These are phyloP conservation scores for Neosalanx taihuensis DNA, from an alignment of 2,797 vertebrate species.

Conservation along the genomic window DNA sequence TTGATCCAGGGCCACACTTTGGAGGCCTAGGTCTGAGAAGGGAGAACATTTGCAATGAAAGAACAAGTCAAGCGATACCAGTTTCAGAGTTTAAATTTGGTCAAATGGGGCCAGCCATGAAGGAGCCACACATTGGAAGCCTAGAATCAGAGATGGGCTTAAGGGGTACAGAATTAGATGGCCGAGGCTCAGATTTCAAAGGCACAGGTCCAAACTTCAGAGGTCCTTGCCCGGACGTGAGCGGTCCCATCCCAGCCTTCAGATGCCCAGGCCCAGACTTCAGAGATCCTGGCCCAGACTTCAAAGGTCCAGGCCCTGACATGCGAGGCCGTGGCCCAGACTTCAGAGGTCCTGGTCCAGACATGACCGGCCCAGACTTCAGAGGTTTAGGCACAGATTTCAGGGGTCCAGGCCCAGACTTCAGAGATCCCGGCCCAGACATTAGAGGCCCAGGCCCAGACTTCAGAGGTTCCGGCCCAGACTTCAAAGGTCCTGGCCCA, in stretches of 20 bases:
- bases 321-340: background rate
- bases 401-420: slow-evolving; percentile 7
- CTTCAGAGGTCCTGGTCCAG: background rate
- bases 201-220: slow-evolving; percentile 12
- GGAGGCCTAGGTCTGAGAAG: background rate
- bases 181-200: background rate
- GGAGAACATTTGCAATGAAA: slow-evolving; percentile 8
- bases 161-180: background rate
- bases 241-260: slow-evolving; percentile 9
- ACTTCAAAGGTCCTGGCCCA: background rate
- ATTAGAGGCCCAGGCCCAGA: slow-evolving; percentile 19
- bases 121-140: slow-evolving; percentile 17
- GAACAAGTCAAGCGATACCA: slow-evolving; percentile 2
- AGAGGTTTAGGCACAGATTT: slow-evolving; percentile 20
- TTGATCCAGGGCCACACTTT: slow-evolving; percentile 18
- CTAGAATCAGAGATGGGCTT: slow-evolving; percentile 1
- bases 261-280: slow-evolving; percentile 19
- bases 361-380: slow-evolving; percentile 21
- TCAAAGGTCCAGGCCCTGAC: background rate
- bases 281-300: slow-evolving; percentile 3
- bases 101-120: slow-evolving; percentile 8
- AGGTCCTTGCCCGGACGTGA: slow-evolving; percentile 12
- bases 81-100: slow-evolving; percentile 8
- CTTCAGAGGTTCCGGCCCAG: background rate
- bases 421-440: slow-evolving; percentile 14